Evolutionary conservation across 2,797 vertebrate species (phyloP).

Genomic region (Argyrosomus regius): DNA sequence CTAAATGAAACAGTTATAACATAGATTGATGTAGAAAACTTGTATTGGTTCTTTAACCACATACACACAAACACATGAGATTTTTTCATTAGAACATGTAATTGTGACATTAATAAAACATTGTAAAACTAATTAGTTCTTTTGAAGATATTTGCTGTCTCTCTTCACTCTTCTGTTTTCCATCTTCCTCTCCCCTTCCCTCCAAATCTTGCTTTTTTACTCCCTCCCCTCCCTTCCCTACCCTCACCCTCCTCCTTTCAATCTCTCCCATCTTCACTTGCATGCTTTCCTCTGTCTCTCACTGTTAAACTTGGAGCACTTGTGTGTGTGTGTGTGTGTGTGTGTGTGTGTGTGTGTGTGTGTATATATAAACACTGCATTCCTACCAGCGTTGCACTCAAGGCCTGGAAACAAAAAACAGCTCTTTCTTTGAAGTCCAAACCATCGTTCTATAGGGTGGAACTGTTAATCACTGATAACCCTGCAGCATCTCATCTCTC

Average conservation of each 20-base stretch:
- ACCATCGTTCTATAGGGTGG: conserved; percentile 86
- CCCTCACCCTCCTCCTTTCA: conserved; percentile 45
- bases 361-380: conserved; percentile 44
- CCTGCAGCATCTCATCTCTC: conserved; percentile 83
- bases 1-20: not conserved
- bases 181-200: conserved; percentile 18
- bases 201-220: conserved; percentile 10
- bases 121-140: not conserved
- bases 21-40: not conserved
- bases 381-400: conserved; percentile 69
- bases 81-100: not conserved
- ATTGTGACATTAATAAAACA: not conserved
- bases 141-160: not conserved
- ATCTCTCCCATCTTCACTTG: conserved; percentile 50
- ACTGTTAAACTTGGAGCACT: conserved; percentile 39
- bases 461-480: conserved; percentile 96
- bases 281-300: conserved; percentile 20
- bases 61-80: not conserved
- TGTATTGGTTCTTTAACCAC: not conserved
- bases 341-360: conserved; percentile 29
- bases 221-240: conserved; percentile 31
- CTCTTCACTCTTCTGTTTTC: conserved; percentile 2
- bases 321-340: conserved; percentile 32
- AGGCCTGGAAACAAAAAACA: conserved; percentile 65
- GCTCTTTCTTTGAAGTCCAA: conserved; percentile 85